phyloP scores from a whole-genome alignment of 2,113 vertebrate genomes.

The Callithrix jacchus region DNA sequence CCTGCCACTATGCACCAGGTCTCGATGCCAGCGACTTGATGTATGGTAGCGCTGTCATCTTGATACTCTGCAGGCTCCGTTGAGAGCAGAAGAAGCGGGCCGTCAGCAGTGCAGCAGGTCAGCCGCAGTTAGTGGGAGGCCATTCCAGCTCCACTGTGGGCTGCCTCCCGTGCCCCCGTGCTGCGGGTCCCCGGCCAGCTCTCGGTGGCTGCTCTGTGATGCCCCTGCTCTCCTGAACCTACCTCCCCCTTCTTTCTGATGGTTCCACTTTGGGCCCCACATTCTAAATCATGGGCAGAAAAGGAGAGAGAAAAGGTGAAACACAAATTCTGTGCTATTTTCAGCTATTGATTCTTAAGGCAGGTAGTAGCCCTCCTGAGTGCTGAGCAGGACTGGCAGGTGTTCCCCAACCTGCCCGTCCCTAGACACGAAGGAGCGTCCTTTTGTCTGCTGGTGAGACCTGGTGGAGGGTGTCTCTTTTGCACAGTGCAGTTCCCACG shows the following conservation, averaged over 20 bases:
- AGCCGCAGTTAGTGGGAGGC: neutral
- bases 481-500: neutral
- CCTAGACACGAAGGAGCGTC: neutral
- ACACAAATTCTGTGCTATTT: neutral
- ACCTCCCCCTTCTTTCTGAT: neutral
- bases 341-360: neutral
- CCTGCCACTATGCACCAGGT: neutral
- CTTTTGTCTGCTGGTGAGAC: no score
- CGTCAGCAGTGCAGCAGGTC: neutral
- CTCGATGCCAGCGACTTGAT: accelerated
- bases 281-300: no score
- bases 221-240: neutral
- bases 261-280: no score
- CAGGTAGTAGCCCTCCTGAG: no score
- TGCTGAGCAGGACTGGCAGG: neutral
- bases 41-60: accelerated
- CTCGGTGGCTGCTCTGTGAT: no score
- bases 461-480: neutral
- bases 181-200: no score
- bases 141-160: neutral
- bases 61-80: neutral
- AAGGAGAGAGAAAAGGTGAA: neutral
- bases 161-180: neutral
- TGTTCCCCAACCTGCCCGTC: accelerated
- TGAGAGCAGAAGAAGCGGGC: neutral